These are phyloP conservation scores for Callosobruchus maculatus DNA, from an alignment of 2,888 invertebrate genomes.

Conservation along the genomic window DNA sequence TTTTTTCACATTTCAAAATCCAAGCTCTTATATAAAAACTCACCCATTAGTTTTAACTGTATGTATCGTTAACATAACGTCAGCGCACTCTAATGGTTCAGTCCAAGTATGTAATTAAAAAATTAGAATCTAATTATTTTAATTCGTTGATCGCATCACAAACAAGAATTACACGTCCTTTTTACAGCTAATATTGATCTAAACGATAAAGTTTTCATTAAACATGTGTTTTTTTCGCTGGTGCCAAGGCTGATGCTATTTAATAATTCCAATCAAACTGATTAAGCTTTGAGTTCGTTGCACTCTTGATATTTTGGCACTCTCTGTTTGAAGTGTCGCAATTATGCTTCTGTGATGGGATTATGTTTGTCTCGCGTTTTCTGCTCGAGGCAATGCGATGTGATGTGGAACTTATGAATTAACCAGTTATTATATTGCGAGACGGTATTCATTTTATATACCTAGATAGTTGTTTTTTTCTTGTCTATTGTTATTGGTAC, in stretches of 20 bases:
- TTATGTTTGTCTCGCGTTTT: not conserved
- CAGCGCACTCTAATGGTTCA: too few species aligned
- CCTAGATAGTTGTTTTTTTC: too few species aligned
- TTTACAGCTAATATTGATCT: not conserved
- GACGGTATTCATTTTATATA: too few species aligned
- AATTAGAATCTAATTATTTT: not conserved
- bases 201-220: not conserved
- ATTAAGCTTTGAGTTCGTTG: not conserved
- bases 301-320: not conserved
- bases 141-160: not conserved
- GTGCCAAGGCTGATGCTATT: not conserved
- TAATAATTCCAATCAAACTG: not conserved
- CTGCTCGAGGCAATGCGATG: too few species aligned
- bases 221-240: not conserved
- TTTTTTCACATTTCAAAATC: too few species aligned
- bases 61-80: too few species aligned
- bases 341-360: not conserved
- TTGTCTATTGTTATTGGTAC: too few species aligned
- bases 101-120: not conserved
- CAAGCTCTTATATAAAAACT: too few species aligned
- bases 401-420: too few species aligned
- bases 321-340: not conserved
- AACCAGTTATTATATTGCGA: too few species aligned
- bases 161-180: not conserved
- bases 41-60: too few species aligned